Conservation (phyloP, 2,888 invertebrate genomes). For the Tenthredo notha region DNA sequence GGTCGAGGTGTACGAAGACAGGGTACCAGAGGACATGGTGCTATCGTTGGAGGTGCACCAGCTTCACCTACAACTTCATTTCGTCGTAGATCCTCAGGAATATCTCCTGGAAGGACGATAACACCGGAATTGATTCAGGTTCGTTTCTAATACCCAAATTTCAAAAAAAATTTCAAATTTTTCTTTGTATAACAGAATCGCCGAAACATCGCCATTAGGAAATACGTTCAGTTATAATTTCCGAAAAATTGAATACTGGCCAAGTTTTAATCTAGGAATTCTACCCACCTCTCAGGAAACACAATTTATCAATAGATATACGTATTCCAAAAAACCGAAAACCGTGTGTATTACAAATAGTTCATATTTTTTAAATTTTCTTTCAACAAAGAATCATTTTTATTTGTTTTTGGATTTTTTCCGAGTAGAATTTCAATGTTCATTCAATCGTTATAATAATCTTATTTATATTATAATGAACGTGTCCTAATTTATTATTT, state of each 20-base stretch:
- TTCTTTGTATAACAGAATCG: background rate
- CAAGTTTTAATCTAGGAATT: slow-evolving; percentile 37
- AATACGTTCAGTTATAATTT: background rate
- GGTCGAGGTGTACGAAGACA: slow-evolving; percentile 58
- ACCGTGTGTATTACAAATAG: background rate
- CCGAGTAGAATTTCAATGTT: background rate
- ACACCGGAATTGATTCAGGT: slow-evolving; percentile 79
- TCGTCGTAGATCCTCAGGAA: slow-evolving; percentile 66
- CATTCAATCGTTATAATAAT: background rate
- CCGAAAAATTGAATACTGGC: slow-evolving; percentile 27
- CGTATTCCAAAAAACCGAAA: background rate
- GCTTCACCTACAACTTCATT: slow-evolving; percentile 62
- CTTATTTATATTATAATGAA: background rate
- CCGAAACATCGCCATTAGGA: background rate
- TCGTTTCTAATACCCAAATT: slow-evolving; percentile 48
- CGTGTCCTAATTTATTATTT: background rate
- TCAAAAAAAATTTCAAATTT: background rate
- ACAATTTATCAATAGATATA: slow-evolving; percentile 15
- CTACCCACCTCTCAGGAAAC: background rate
- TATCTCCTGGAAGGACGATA: slow-evolving; percentile 72
- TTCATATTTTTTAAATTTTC: background rate
- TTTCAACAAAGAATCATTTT: background rate
- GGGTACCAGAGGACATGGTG: slow-evolving; percentile 60
- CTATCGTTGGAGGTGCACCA: slow-evolving; percentile 57
- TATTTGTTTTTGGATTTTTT: background rate